Conservation (phyloP, 2,888 invertebrate species). For the Drosophila helvetica region DNA sequence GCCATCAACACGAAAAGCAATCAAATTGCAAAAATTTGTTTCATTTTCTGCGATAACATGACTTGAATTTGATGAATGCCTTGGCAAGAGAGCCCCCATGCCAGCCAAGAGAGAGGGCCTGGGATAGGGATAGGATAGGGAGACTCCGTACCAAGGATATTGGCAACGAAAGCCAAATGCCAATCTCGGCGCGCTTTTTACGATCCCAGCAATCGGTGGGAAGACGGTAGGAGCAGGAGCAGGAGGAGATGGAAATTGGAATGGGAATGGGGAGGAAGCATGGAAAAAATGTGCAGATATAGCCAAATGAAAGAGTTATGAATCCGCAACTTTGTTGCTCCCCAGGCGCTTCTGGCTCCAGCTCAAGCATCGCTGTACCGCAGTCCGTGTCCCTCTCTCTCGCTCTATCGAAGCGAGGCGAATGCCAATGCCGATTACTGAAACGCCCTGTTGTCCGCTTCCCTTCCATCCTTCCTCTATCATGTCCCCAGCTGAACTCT, state of each 20-base stretch:
- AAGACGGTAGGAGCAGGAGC: background rate
- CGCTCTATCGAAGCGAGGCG: conserved; percentile 18
- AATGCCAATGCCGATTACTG: conserved; percentile 77
- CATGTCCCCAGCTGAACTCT: conserved; percentile 13
- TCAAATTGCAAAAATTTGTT: conserved; percentile 79
- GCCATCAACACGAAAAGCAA: conserved; percentile 76
- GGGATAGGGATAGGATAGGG: conserved; percentile 36
- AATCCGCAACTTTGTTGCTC: conserved; percentile 78
- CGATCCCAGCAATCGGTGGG: conserved; percentile 34
- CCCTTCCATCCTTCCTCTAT: conserved; percentile 1
- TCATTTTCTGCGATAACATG: conserved; percentile 79
- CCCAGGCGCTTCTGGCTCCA: conserved; percentile 58
- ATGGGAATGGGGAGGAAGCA: conserved; percentile 7
- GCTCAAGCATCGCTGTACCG: background rate
- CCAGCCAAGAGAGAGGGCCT: conserved; percentile 7
- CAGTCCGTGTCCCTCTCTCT: background rate
- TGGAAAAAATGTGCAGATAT: conserved; percentile 71
- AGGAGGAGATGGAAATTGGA: background rate
- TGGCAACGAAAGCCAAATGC: conserved; percentile 76
- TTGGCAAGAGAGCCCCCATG: conserved; percentile 53
- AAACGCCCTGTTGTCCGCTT: conserved; percentile 58
- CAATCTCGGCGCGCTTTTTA: conserved; percentile 74
- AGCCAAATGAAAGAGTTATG: conserved; percentile 78
- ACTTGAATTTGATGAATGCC: conserved; percentile 79
- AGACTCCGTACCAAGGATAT: conserved; percentile 61